These are phyloP conservation scores for Amphipyra tragopoginis DNA, from an alignment of 2,888 invertebrate genomes.

Conservation along the genomic window DNA sequence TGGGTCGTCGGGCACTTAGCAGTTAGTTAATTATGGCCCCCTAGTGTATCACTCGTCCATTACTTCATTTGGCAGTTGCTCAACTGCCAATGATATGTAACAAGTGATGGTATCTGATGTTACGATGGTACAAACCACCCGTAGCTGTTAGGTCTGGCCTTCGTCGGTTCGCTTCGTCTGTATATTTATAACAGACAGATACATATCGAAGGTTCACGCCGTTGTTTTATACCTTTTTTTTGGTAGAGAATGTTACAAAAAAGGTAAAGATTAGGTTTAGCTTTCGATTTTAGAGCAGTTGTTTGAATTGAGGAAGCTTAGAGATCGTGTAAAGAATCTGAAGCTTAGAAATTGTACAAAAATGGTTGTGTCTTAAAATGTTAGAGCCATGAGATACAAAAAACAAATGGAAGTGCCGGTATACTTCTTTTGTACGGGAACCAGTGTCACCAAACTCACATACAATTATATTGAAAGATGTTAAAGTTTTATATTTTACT, in stretches of 20 bases:
- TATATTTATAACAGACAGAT: slow-evolving; percentile 33
- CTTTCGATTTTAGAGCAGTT: too few relatives aligned
- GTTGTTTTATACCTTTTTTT: slow-evolving; percentile 21
- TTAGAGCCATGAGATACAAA: too few relatives aligned
- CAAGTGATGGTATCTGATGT: slow-evolving; percentile 32
- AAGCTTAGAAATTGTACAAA: neutral
- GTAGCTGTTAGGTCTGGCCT: slow-evolving; percentile 25
- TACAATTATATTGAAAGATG: too few relatives aligned
- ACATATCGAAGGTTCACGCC: slow-evolving; percentile 25
- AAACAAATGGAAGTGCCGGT: too few relatives aligned
- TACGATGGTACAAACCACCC: slow-evolving; percentile 20
- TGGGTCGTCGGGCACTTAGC: slow-evolving; percentile 45
- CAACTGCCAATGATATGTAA: slow-evolving; percentile 43
- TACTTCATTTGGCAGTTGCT: slow-evolving; percentile 52
- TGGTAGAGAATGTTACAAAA: neutral
- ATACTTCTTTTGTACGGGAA: too few relatives aligned
- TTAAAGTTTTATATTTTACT: too few relatives aligned
- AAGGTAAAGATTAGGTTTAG: too few relatives aligned
- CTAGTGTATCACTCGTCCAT: slow-evolving; percentile 34
- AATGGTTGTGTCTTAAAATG: neutral
- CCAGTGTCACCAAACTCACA: too few relatives aligned
- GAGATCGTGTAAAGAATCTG: neutral
- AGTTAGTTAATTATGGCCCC: slow-evolving; percentile 45
- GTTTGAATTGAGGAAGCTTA: neutral
- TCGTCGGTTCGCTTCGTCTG: slow-evolving; percentile 28